phyloP scores from a whole-genome alignment of 2,113 vertebrate genomes.

The Psittacara wagleri region DNA sequence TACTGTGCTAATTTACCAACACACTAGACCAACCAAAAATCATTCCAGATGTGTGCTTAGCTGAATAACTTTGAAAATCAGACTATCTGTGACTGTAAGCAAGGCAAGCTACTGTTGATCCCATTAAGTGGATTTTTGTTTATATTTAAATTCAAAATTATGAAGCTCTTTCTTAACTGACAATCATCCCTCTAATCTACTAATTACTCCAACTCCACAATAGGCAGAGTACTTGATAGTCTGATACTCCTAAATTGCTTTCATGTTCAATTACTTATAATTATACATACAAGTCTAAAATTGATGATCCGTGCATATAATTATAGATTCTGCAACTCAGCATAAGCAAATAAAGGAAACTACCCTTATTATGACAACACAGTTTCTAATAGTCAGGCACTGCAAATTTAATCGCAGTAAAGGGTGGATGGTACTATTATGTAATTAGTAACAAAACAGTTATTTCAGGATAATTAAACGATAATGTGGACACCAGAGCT shows the following conservation, averaged over 20 bases:
- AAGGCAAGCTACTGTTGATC: not conserved
- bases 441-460: constrained; percentile 34
- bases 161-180: constrained; percentile 30
- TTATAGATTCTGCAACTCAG: constrained; percentile 56
- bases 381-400: constrained; percentile 43
- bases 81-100: not conserved
- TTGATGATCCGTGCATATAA: constrained; percentile 50
- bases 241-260: constrained; percentile 50
- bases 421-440: constrained; percentile 24
- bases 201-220: constrained; percentile 47
- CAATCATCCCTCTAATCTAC: constrained; percentile 38
- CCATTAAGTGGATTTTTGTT: not conserved
- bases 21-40: not conserved
- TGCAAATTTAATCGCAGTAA: constrained; percentile 62
- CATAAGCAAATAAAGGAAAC: constrained; percentile 58
- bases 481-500: not conserved
- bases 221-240: constrained; percentile 24
- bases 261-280: constrained; percentile 69
- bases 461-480: constrained; percentile 46
- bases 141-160: not conserved
- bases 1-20: not conserved
- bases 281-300: constrained; percentile 71
- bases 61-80: not conserved
- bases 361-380: constrained; percentile 49
- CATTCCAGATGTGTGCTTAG: not conserved